A percentile compares a stretch with the other conserved stretches of the same genome.
phyloP scores from a whole-genome alignment of 2,797 vertebrate genomes.

The Tragopan temminckii region DNA sequence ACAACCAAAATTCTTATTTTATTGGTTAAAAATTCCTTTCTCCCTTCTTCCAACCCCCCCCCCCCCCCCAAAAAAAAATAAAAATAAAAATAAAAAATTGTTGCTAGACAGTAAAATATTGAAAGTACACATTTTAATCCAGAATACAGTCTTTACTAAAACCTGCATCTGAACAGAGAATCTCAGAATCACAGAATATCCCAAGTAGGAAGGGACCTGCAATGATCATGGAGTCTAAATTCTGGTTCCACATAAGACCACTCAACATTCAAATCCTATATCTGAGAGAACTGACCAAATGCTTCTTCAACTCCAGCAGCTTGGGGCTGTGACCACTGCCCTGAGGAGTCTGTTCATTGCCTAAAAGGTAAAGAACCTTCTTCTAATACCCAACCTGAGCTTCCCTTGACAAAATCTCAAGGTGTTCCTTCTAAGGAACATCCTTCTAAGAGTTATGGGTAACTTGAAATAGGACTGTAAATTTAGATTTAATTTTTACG shows the following conservation, averaged over 20 bases:
- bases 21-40: not conserved
- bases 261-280: not conserved
- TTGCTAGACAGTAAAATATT: not conserved
- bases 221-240: not conserved
- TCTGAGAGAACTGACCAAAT: not conserved
- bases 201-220: not conserved
- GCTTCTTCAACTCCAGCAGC: not conserved
- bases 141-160: not conserved
- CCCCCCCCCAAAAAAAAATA: not conserved
- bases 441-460: not conserved
- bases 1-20: not conserved
- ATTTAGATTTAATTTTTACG: not conserved
- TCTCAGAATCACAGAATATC: not conserved
- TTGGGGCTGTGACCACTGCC: not conserved
- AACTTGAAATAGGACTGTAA: not conserved
- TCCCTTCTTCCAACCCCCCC: fast-evolving
- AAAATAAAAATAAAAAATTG: too few species aligned
- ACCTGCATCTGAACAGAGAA: not conserved
- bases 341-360: not conserved
- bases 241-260: not conserved
- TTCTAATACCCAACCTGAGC: not conserved
- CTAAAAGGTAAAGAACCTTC: not conserved
- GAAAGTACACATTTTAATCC: not conserved
- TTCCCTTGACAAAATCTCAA: not conserved
- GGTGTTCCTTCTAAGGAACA: not conserved